Percentiles rank a stretch among this genome's conserved stretches.
Conservation (phyloP, 2,888 invertebrate species). For the Tenthredo distinguenda region DNA sequence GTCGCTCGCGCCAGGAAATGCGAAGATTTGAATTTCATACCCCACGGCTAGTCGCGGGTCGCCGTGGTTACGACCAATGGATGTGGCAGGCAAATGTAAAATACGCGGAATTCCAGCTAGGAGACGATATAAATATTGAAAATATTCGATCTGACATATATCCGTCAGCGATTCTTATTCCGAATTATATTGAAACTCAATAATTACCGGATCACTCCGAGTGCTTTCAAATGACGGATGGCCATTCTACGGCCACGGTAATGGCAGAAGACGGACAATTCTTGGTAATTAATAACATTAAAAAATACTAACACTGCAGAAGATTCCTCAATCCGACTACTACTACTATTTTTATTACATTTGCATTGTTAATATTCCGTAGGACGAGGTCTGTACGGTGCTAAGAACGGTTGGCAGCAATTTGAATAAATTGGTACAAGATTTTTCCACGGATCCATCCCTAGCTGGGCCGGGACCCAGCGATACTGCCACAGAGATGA, state of each 20-base stretch:
- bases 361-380: not conserved
- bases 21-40: constrained; percentile 9
- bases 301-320: not conserved
- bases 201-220: not conserved
- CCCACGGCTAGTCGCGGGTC: constrained; percentile 13
- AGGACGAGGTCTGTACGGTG: constrained; percentile 25
- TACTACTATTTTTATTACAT: not conserved
- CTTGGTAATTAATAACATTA: constrained; percentile 8
- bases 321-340: not conserved
- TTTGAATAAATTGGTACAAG: constrained; percentile 56
- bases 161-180: not conserved
- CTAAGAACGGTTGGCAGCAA: constrained; percentile 45
- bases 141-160: not conserved
- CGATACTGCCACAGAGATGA: not conserved
- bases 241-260: not conserved
- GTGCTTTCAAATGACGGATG: not conserved
- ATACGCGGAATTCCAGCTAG: not conserved
- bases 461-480: constrained; percentile 36
- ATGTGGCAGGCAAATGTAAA: not conserved
- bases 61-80: constrained; percentile 11
- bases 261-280: constrained; percentile 16
- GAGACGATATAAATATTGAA: not conserved
- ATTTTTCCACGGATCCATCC: constrained; percentile 49
- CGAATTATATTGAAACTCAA: not conserved
- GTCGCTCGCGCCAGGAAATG: not conserved